Evolutionary conservation across 2,797 vertebrate species (phyloP).

Genomic region (Danio albolineatus): DNA sequence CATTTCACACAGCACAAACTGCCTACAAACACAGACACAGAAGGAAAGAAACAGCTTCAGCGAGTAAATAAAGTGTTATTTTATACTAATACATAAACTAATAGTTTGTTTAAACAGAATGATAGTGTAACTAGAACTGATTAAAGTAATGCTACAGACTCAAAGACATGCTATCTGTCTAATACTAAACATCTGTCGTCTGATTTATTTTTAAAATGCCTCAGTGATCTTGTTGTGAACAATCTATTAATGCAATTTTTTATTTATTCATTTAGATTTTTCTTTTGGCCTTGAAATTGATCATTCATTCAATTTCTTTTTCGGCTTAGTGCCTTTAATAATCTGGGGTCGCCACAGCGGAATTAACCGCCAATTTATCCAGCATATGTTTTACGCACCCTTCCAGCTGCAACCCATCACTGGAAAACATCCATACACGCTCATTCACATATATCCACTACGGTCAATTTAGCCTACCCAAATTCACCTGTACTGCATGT

Average conservation of each 20-base stretch:
- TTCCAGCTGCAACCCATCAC: no score
- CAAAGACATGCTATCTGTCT: background rate
- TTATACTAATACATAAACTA: background rate
- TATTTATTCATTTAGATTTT: background rate
- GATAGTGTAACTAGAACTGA: background rate
- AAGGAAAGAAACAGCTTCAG: background rate
- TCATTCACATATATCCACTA: no score
- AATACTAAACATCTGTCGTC: background rate
- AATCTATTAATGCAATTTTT: background rate
- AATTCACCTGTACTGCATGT: no score
- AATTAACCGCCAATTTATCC: no score
- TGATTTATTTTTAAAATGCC: background rate
- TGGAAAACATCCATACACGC: no score
- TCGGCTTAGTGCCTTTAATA: no score
- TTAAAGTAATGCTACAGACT: background rate
- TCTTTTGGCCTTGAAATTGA: background rate
- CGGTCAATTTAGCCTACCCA: no score
- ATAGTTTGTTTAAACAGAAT: background rate
- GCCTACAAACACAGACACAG: background rate
- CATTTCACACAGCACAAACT: background rate
- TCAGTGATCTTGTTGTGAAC: background rate
- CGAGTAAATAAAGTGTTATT: slow-evolving; percentile 1
- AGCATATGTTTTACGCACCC: no score
- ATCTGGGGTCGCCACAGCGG: no score
- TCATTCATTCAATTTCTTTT: no score